phyloP scores from a whole-genome alignment of 2,797 vertebrate species.

The Hafferia zeledoni region DNA sequence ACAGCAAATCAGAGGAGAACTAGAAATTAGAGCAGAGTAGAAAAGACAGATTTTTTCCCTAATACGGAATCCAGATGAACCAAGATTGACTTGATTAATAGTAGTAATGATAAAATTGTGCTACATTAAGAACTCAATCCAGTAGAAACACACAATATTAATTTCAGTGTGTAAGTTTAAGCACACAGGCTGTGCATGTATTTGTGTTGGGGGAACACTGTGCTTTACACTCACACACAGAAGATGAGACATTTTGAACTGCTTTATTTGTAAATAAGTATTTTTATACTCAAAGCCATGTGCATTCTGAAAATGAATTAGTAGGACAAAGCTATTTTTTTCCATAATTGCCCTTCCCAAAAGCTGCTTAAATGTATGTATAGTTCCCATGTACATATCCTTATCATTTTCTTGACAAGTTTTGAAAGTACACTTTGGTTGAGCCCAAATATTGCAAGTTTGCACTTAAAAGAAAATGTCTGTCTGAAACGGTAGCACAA shows the following conservation, averaged over 20 bases:
- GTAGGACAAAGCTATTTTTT: conserved; percentile 22
- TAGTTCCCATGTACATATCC: neutral
- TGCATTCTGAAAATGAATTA: neutral
- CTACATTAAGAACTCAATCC: conserved; percentile 8
- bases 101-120: conserved; percentile 14
- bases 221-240: neutral
- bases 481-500: conserved; percentile 2
- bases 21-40: neutral
- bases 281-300: neutral
- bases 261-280: neutral
- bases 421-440: neutral
- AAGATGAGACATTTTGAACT: neutral
- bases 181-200: neutral
- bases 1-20: neutral
- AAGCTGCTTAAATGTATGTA: neutral
- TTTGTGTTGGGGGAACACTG: neutral
- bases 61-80: neutral
- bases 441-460: conserved; percentile 21
- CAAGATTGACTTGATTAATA: conserved; percentile 21
- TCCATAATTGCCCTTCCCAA: neutral
- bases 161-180: neutral
- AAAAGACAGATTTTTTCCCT: neutral
- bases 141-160: conserved; percentile 6
- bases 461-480: conserved; percentile 28
- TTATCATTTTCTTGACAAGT: neutral